Conservation (phyloP, 2,797 vertebrate species). For the Adelosebastes latens region DNA sequence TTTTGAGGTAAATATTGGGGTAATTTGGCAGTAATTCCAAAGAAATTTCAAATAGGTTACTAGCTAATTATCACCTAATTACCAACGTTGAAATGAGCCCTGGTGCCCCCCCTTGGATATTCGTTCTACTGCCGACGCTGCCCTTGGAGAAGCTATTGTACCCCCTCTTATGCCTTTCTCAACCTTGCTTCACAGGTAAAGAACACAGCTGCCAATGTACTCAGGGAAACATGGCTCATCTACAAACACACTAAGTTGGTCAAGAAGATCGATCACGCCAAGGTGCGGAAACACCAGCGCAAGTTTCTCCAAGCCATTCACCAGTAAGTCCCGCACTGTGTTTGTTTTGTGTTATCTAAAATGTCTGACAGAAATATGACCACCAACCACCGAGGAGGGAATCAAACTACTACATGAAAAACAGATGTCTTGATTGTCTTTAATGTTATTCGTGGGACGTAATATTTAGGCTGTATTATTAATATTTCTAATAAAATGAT, state of each 20-base stretch:
- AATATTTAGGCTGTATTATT: conserved; percentile 11
- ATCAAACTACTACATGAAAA: background rate
- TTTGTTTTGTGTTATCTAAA: background rate
- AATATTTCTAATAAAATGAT: background rate
- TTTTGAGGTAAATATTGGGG: too few relatives aligned
- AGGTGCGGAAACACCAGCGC: conserved; percentile 98
- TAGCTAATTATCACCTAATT: background rate
- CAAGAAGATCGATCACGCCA: conserved; percentile 94
- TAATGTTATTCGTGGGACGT: conserved; percentile 17
- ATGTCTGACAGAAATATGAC: background rate
- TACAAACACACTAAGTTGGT: conserved; percentile 98
- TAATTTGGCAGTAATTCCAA: too few relatives aligned
- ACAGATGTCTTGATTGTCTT: background rate
- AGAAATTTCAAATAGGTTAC: background rate
- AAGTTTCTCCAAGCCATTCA: conserved; percentile 99
- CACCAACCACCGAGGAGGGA: background rate
- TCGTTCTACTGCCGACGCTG: background rate
- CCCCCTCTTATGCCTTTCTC: background rate
- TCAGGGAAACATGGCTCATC: conserved; percentile 97
- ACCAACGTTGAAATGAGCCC: background rate
- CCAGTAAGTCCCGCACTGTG: conserved; percentile 88
- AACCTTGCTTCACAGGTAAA: conserved; percentile 83
- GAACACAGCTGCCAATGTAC: conserved; percentile 97
- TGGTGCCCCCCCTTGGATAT: background rate
- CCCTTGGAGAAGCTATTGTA: background rate